These are phyloP conservation scores for Brachystomella parvula DNA, from an alignment of 1,140 invertebrate genomes.

Conservation along the genomic window DNA sequence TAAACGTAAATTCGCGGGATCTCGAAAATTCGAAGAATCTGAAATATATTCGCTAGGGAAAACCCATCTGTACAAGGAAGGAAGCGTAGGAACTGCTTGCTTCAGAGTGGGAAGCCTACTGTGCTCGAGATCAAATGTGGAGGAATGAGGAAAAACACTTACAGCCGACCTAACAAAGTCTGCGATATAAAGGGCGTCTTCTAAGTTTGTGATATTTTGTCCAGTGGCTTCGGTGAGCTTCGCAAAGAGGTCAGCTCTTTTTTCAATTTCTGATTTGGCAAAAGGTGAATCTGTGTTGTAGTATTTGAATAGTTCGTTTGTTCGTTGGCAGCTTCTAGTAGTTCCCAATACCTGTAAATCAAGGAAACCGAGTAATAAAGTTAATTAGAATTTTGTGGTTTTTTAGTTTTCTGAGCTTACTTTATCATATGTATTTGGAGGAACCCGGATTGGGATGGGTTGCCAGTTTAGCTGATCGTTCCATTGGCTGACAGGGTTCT, in stretches of 20 bases:
- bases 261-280: background rate
- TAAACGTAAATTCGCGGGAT: no score
- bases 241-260: background rate
- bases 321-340: background rate
- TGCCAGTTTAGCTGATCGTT: background rate
- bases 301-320: background rate
- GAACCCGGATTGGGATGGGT: background rate
- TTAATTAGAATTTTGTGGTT: background rate
- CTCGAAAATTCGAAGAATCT: no score
- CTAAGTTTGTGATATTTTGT: background rate
- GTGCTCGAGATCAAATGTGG: no score
- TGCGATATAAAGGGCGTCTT: background rate
- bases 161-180: background rate
- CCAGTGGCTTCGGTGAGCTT: background rate
- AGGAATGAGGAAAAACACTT: no score
- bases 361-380: no score
- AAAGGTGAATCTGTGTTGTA: background rate
- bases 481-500: slow-evolving; percentile 34
- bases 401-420: background rate
- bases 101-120: no score
- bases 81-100: no score
- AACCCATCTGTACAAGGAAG: no score
- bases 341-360: background rate
- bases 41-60: no score
- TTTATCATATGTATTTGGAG: background rate